phyloP scores from a whole-genome alignment of 2,113 vertebrate species.

The Zootoca vivipara region DNA sequence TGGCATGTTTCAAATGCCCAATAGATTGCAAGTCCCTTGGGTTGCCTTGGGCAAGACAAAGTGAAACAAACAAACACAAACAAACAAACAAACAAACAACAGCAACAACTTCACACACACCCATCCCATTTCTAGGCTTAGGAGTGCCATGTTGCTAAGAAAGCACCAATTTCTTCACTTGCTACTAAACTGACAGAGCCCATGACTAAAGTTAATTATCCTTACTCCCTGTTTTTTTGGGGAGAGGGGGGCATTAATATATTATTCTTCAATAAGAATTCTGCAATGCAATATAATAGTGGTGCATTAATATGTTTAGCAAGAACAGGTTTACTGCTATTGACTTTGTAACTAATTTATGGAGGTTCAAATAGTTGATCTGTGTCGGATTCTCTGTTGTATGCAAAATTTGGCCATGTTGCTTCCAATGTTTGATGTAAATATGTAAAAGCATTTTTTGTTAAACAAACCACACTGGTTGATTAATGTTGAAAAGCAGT shows the following conservation, averaged over 20 bases:
- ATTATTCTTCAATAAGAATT: neutral
- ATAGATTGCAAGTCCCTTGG: too few species aligned
- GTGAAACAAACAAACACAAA: too few species aligned
- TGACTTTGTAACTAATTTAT: neutral
- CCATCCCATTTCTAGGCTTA: neutral
- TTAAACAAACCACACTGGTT: neutral
- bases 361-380: neutral
- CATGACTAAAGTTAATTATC: neutral
- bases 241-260: neutral
- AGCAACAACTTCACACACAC: too few species aligned
- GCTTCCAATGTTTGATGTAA: neutral
- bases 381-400: neutral
- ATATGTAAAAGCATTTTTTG: neutral
- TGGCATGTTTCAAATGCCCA: too few species aligned
- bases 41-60: too few species aligned
- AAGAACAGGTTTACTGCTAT: neutral
- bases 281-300: neutral
- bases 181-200: neutral
- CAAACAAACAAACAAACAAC: too few species aligned
- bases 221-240: neutral
- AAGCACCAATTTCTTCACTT: neutral
- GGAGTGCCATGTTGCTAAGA: neutral
- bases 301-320: neutral
- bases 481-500: neutral
- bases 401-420: neutral